These are phyloP conservation scores for Drosophila tanythrix DNA, from an alignment of 2,888 invertebrate genomes.

Conservation along the genomic window DNA sequence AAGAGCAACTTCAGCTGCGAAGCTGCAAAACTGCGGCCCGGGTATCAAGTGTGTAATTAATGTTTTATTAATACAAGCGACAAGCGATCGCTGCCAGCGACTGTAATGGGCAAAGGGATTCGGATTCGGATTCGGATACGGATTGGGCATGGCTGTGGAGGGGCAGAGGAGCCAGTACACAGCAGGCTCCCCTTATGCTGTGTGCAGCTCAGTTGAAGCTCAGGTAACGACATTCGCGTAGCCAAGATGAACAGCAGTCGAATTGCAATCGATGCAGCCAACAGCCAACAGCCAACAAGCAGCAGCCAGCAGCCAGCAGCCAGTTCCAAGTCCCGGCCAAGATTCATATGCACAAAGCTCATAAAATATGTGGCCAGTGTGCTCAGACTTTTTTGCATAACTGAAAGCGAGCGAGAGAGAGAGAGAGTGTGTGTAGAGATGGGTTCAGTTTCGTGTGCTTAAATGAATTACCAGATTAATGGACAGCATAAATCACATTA, in stretches of 20 bases:
- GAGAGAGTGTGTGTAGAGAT: constrained; percentile 28
- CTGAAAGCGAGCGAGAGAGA: neutral
- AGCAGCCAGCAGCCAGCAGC: constrained; percentile 17
- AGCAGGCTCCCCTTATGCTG: constrained; percentile 24
- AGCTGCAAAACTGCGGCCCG: constrained; percentile 31
- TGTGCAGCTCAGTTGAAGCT: constrained; percentile 39
- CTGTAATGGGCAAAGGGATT: constrained; percentile 22
- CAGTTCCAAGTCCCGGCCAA: constrained; percentile 42
- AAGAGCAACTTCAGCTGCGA: constrained; percentile 16
- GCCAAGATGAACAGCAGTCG: constrained; percentile 84
- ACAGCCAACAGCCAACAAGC: constrained; percentile 14
- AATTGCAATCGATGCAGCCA: constrained; percentile 83
- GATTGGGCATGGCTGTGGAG: neutral
- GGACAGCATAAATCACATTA: constrained; percentile 85
- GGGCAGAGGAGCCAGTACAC: constrained; percentile 6
- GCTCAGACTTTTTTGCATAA: constrained; percentile 40
- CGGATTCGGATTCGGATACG: constrained; percentile 18
- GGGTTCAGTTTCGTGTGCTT: constrained; percentile 75
- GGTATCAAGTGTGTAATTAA: constrained; percentile 83
- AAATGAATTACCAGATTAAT: constrained; percentile 85
- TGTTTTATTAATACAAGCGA: constrained; percentile 85
- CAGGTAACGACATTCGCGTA: constrained; percentile 58
- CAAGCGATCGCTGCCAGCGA: constrained; percentile 81
- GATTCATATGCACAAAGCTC: constrained; percentile 78
- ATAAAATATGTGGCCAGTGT: constrained; percentile 74